phyloP scores from a whole-genome alignment of 92 coral and sea anemone species.

The Scolanthus callimorphus region DNA sequence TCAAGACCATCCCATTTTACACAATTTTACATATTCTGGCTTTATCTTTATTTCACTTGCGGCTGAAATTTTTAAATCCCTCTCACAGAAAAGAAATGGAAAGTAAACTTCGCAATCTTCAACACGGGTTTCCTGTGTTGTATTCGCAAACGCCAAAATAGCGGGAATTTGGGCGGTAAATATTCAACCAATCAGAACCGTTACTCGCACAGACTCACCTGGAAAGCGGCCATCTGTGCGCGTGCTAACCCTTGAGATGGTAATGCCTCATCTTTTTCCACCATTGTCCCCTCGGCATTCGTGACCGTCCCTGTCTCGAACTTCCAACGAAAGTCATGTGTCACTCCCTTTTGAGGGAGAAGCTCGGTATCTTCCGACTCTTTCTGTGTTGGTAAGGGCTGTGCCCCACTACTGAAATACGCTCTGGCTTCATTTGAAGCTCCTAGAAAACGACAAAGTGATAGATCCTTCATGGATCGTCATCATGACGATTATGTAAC shows the following conservation, averaged over 20 bases:
- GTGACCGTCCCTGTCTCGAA: constrained; percentile 69
- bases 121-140: too few relatives aligned
- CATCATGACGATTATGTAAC: too few relatives aligned
- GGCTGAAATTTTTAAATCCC: too few relatives aligned
- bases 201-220: constrained; percentile 12
- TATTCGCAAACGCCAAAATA: too few relatives aligned
- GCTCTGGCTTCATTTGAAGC: constrained; percentile 20
- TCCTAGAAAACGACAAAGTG: constrained; percentile 12
- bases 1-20: too few relatives aligned
- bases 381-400: background rate
- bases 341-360: constrained; percentile 61
- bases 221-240: constrained; percentile 63
- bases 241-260: constrained; percentile 58
- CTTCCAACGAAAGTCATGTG: constrained; percentile 62
- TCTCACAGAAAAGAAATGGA: too few relatives aligned
- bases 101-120: too few relatives aligned
- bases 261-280: constrained; percentile 51
- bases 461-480: too few relatives aligned
- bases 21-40: too few relatives aligned
- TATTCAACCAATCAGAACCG: too few relatives aligned
- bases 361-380: constrained; percentile 51
- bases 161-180: too few relatives aligned
- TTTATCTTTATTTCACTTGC: too few relatives aligned
- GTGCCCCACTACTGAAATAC: constrained; percentile 16
- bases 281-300: constrained; percentile 48